Evolutionary conservation across 2,113 vertebrate species (phyloP).

Genomic region (Bambusicola thoracicus): DNA sequence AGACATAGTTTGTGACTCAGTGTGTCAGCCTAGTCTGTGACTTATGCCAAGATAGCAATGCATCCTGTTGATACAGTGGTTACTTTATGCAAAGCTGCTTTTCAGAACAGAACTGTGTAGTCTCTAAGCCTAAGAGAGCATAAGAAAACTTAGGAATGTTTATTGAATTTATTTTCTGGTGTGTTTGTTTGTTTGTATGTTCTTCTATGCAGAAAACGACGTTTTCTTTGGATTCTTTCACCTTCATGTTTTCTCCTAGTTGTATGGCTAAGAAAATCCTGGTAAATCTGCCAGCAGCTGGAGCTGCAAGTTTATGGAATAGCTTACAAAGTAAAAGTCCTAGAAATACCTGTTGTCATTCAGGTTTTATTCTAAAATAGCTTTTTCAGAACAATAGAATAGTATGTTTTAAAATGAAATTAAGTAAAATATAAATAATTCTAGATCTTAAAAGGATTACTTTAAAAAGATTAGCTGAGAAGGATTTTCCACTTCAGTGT

Average conservation of each 20-base stretch:
- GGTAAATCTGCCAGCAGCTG: slow-evolving; percentile 26
- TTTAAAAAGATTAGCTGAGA: neutral
- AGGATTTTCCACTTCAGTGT: neutral
- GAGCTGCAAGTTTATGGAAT: neutral
- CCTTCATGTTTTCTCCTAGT: neutral
- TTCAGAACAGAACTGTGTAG: neutral
- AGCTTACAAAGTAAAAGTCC: neutral
- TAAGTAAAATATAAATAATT: neutral
- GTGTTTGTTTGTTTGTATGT: neutral
- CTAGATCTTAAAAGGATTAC: neutral
- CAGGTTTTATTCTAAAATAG: neutral
- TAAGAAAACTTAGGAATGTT: neutral
- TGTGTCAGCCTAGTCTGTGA: neutral
- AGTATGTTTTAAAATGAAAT: neutral
- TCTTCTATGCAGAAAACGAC: neutral
- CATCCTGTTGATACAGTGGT: neutral
- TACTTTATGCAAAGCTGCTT: neutral
- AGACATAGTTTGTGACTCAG: neutral
- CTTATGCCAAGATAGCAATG: neutral
- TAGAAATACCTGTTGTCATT: neutral
- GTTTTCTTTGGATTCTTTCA: neutral
- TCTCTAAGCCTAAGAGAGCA: rapidly evolving
- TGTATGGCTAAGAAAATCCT: neutral
- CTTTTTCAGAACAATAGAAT: neutral
- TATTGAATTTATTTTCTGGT: neutral